These are phyloP conservation scores for Dinomys branickii DNA, from an alignment of 2,113 vertebrate species.

Conservation along the genomic window DNA sequence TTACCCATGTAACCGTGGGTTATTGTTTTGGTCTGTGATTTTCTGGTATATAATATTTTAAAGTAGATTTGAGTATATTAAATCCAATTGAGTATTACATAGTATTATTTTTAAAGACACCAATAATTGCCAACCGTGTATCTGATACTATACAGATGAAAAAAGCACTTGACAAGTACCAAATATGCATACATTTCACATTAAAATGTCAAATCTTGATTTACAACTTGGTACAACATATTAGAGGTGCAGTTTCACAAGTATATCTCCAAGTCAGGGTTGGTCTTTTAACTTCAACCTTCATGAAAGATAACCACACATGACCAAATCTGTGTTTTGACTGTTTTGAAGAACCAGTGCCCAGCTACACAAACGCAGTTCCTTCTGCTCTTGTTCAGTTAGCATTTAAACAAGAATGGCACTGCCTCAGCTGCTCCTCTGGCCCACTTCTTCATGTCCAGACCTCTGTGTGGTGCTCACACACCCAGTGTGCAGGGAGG, in stretches of 20 bases:
- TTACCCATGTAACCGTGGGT: not conserved
- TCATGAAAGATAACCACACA: not conserved
- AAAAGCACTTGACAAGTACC: not conserved
- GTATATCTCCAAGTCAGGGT: not conserved
- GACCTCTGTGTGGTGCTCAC: too few species aligned
- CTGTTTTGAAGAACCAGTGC: not conserved
- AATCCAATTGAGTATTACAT: not conserved
- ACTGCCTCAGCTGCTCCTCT: not conserved
- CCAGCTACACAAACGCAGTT: not conserved
- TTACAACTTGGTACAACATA: not conserved
- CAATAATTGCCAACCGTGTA: not conserved
- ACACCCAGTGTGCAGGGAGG: not conserved
- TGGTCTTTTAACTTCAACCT: not conserved
- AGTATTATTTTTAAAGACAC: not conserved
- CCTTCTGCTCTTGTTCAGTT: not conserved
- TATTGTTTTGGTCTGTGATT: not conserved
- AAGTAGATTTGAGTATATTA: conserved; percentile 29
- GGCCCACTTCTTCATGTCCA: not conserved
- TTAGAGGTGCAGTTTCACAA: not conserved
- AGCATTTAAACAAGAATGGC: not conserved
- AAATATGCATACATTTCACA: not conserved
- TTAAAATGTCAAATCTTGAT: not conserved
- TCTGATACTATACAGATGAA: not conserved
- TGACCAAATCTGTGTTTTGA: not conserved
- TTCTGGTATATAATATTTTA: not conserved